Percentiles rank a stretch among this genome's conserved stretches.
Conservation (phyloP, 2,888 invertebrate genomes). For the Polymixis flavicincta region DNA sequence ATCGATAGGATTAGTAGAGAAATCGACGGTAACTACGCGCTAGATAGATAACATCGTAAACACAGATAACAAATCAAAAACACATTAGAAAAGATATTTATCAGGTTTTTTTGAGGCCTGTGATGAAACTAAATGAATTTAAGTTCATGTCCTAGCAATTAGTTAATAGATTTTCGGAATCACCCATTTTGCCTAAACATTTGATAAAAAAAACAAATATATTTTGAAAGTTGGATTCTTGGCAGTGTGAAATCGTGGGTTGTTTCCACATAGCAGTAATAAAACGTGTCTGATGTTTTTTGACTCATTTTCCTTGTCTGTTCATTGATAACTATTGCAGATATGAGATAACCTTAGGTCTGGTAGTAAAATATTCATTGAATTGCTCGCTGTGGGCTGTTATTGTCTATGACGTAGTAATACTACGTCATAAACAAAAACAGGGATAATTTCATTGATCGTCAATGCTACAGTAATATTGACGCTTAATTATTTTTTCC, state of each 20-base stretch:
- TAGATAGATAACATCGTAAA: slow-evolving; percentile 49
- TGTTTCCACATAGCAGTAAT: slow-evolving; percentile 15
- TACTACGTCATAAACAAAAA: no score
- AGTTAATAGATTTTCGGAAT: slow-evolving; percentile 34
- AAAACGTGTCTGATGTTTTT: slow-evolving; percentile 32
- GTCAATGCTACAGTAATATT: not conserved
- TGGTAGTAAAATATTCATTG: slow-evolving; percentile 22
- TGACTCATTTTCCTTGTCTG: slow-evolving; percentile 45
- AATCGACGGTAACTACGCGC: slow-evolving; percentile 20
- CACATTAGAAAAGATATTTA: slow-evolving; percentile 41
- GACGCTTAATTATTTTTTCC: not conserved
- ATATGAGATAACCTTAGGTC: slow-evolving; percentile 41
- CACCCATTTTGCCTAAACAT: not conserved
- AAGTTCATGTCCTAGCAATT: slow-evolving; percentile 16
- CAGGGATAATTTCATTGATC: no score
- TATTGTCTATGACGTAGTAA: not conserved
- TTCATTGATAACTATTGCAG: slow-evolving; percentile 44
- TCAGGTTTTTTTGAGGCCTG: slow-evolving; percentile 6
- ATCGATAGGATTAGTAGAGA: slow-evolving; percentile 37
- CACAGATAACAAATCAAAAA: slow-evolving; percentile 43
- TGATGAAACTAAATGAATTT: not conserved
- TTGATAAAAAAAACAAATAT: not conserved
- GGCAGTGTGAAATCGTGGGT: slow-evolving; percentile 11
- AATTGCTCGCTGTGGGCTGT: not conserved
- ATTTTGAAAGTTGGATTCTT: slow-evolving; percentile 25